Percentiles rank a stretch among this genome's conserved stretches.
phyloP scores from a whole-genome alignment of 35 echinoderm and acorn worm genomes.

The Anneissia japonica region DNA sequence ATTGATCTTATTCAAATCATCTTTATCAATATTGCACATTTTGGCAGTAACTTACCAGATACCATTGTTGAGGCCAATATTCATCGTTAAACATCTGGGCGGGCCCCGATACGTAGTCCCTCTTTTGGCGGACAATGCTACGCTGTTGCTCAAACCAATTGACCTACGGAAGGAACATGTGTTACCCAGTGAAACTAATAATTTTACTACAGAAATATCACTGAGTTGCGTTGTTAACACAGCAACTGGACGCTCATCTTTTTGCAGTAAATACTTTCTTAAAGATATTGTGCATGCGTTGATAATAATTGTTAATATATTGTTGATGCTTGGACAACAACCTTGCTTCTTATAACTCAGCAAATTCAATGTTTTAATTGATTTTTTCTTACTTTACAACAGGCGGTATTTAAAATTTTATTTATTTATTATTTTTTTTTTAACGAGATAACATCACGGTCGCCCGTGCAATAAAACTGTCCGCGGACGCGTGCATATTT shows the following conservation, averaged over 20 bases:
- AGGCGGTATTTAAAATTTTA: too few relatives aligned
- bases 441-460: too few relatives aligned
- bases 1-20: not conserved
- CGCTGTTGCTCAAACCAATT: constrained; percentile 85
- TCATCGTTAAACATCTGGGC: constrained; percentile 43
- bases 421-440: too few relatives aligned
- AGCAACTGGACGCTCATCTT: not conserved
- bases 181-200: not conserved
- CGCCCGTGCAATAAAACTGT: too few relatives aligned
- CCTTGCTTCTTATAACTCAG: not conserved
- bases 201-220: not conserved
- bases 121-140: constrained; percentile 61
- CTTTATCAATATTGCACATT: too few relatives aligned
- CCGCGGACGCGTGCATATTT: too few relatives aligned
- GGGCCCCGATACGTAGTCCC: constrained; percentile 2
- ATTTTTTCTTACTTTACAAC: too few relatives aligned
- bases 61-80: constrained; percentile 67
- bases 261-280: not conserved
- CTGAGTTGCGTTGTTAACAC: not conserved
- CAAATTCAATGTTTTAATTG: too few relatives aligned
- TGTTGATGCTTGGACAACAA: not conserved
- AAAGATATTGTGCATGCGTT: not conserved
- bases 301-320: not conserved
- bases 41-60: constrained; percentile 97
- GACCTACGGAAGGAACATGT: constrained; percentile 44